These are phyloP conservation scores for Seira sanloemensis DNA, from an alignment of 2,888 invertebrate genomes.

Conservation along the genomic window DNA sequence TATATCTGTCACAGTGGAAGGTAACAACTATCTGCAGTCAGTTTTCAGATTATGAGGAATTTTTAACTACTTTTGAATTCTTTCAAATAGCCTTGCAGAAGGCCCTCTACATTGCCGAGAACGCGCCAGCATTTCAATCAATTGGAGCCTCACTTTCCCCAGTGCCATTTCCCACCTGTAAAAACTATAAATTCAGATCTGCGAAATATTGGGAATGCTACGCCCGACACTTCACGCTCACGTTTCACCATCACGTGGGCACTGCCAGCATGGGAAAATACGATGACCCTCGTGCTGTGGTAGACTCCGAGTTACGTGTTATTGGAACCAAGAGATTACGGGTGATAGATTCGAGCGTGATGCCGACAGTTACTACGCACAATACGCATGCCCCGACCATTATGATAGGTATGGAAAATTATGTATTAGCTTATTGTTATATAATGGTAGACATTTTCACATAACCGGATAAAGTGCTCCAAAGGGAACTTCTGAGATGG, in stretches of 20 bases:
- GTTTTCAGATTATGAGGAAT: too few species aligned
- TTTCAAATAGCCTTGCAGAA: constrained; percentile 41
- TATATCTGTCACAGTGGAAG: too few species aligned
- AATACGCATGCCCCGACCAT: too few species aligned
- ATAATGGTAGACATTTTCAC: too few species aligned
- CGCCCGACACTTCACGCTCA: constrained; percentile 76
- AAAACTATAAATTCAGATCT: constrained; percentile 23
- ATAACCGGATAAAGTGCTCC: too few species aligned
- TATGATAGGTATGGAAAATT: too few species aligned
- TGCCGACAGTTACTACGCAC: constrained; percentile 46
- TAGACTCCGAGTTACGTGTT: constrained; percentile 64
- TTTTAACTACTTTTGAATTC: too few species aligned
- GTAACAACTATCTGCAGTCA: too few species aligned
- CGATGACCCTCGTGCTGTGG: constrained; percentile 75
- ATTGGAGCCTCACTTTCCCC: constrained; percentile 50
- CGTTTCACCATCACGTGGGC: constrained; percentile 78
- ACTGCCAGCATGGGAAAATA: constrained; percentile 70
- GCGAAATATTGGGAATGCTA: constrained; percentile 57
- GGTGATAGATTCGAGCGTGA: constrained; percentile 44
- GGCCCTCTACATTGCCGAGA: constrained; percentile 54
- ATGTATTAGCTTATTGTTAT: too few species aligned
- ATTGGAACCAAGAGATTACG: constrained; percentile 58
- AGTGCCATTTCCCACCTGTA: constrained; percentile 56
- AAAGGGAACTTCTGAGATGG: too few species aligned
- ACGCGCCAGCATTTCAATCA: constrained; percentile 50